A percentile compares a stretch with the other conserved stretches of the same genome.
phyloP scores from a whole-genome alignment of 2,888 invertebrate species.

The Caenorhabditis wallacei region DNA sequence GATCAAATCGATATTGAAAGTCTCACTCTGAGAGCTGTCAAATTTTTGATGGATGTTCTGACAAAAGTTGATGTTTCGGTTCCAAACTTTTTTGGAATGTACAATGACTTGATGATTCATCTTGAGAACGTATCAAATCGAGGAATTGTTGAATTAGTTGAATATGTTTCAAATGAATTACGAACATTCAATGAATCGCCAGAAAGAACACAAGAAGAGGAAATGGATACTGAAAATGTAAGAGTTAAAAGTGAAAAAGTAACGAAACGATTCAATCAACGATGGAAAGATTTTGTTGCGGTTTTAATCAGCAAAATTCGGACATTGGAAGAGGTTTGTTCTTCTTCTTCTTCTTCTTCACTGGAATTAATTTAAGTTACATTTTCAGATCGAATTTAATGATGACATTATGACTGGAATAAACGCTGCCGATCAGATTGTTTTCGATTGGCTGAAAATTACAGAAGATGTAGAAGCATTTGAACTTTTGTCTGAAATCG shows the following conservation, averaged over 20 bases:
- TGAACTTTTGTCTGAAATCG: conserved; percentile 52
- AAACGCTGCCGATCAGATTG: conserved; percentile 34
- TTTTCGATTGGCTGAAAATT: conserved; percentile 52
- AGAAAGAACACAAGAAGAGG: conserved; percentile 5
- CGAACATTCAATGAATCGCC: neutral
- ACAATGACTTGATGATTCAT: conserved; percentile 52
- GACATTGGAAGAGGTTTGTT: conserved; percentile 20
- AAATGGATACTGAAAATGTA: conserved; percentile 25
- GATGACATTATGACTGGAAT: conserved; percentile 19
- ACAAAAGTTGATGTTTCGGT: conserved; percentile 43
- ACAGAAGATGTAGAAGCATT: conserved; percentile 47
- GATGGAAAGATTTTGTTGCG: conserved; percentile 56
- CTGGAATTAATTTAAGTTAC: neutral
- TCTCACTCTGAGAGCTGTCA: conserved; percentile 18
- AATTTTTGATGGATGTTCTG: conserved; percentile 34
- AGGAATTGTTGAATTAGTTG: conserved; percentile 24
- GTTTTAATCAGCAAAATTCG: conserved; percentile 38
- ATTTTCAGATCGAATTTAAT: conserved; percentile 36
- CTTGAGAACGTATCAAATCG: conserved; percentile 27
- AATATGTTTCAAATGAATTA: conserved; percentile 19
- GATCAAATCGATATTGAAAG: conserved; percentile 1
- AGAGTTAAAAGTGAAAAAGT: neutral
- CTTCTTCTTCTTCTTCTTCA: neutral
- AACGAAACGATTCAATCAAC: conserved; percentile 33
- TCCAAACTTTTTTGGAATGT: conserved; percentile 59